Percentiles rank a stretch among this genome's conserved stretches.
These are phyloP conservation scores for Drosophila crucigera DNA, from an alignment of 2,888 invertebrate species.

Conservation along the genomic window DNA sequence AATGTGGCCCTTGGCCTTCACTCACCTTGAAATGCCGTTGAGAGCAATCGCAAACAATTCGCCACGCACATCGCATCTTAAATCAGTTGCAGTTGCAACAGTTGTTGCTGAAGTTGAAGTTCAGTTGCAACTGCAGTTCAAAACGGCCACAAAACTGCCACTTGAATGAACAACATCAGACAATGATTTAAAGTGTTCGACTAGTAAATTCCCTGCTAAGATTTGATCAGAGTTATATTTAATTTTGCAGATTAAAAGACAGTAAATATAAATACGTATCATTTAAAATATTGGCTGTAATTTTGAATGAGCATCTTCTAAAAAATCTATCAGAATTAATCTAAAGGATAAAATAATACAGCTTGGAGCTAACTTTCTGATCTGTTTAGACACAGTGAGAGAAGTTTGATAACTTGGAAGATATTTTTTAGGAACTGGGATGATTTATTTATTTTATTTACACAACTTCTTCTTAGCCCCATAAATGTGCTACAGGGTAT, in stretches of 20 bases:
- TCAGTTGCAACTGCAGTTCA: slow-evolving; percentile 33
- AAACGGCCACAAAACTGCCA: slow-evolving; percentile 19
- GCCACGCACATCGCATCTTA: slow-evolving; percentile 55
- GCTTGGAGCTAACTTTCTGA: neutral
- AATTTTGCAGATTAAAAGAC: neutral
- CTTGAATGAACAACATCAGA: slow-evolving; percentile 29
- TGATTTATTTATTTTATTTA: neutral
- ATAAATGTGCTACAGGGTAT: neutral
- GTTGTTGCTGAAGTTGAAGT: slow-evolving; percentile 35
- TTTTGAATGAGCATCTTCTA: neutral
- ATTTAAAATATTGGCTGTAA: neutral
- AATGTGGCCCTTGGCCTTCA: slow-evolving; percentile 85
- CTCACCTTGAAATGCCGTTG: slow-evolving; percentile 84
- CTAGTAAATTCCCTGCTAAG: neutral
- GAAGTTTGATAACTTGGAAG: too few species aligned
- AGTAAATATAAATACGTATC: neutral
- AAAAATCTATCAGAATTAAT: neutral
- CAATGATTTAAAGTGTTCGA: neutral
- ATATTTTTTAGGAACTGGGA: neutral
- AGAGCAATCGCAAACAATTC: slow-evolving; percentile 28
- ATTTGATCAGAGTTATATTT: neutral
- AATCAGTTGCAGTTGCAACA: slow-evolving; percentile 53
- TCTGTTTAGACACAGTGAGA: neutral
- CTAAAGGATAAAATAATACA: neutral
- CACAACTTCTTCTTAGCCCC: neutral